These are phyloP conservation scores for Andricus curvator DNA, from an alignment of 2,888 invertebrate species.

Conservation along the genomic window DNA sequence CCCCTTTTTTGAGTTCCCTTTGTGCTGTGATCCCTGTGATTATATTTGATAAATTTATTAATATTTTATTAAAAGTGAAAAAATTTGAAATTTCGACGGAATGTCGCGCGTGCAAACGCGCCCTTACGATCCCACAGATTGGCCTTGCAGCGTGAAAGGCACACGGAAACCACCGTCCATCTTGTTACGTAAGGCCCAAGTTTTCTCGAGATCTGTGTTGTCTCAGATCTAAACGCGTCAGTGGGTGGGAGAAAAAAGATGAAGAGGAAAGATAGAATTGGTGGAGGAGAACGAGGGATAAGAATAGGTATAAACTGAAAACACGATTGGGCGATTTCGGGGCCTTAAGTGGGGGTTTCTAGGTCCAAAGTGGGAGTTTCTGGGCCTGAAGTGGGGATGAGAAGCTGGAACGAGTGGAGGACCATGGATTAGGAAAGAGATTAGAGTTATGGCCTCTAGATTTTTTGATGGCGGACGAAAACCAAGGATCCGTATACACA, in stretches of 20 bases:
- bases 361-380: not conserved
- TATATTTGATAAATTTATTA: too few relatives aligned
- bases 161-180: slow-evolving; percentile 76
- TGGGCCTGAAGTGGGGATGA: not conserved
- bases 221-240: not conserved
- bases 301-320: not conserved
- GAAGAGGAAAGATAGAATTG: not conserved
- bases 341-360: not conserved
- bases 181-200: slow-evolving; percentile 76
- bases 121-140: slow-evolving; percentile 56
- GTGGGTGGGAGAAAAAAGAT: not conserved
- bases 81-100: slow-evolving; percentile 46
- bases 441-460: slow-evolving; percentile 4
- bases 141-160: slow-evolving; percentile 58
- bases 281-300: not conserved
- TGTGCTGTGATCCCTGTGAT: too few relatives aligned
- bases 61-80: too few relatives aligned
- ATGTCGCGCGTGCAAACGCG: slow-evolving; percentile 50
- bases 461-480: not conserved
- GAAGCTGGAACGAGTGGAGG: slow-evolving; percentile 5
- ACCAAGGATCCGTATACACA: not conserved
- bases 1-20: too few relatives aligned
- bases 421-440: slow-evolving; percentile 21
- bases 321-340: slow-evolving; percentile 12
- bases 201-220: slow-evolving; percentile 67